These are phyloP conservation scores for Tinea trinotella DNA, from an alignment of 2,888 invertebrate genomes.

Conservation along the genomic window DNA sequence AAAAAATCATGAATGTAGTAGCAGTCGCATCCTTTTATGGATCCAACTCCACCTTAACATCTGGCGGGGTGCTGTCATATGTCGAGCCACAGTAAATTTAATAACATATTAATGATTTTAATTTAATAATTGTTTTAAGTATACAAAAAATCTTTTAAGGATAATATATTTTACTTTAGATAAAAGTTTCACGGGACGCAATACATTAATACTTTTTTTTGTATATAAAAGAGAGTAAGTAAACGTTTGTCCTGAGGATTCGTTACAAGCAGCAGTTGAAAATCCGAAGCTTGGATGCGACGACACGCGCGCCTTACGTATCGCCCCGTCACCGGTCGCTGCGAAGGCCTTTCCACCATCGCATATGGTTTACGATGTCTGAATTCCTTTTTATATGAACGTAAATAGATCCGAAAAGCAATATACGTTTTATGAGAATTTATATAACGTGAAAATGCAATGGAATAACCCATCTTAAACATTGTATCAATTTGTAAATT, in stretches of 20 bases:
- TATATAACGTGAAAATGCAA: neutral
- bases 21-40: too few relatives aligned
- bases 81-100: too few relatives aligned
- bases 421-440: neutral
- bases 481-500: too few relatives aligned
- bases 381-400: neutral
- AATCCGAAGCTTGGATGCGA: constrained; percentile 53
- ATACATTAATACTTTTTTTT: neutral
- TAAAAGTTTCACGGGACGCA: neutral
- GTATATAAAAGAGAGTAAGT: constrained; percentile 24
- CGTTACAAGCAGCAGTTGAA: constrained; percentile 37
- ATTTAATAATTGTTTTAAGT: neutral
- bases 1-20: too few relatives aligned
- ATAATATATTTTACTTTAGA: neutral
- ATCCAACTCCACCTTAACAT: too few relatives aligned
- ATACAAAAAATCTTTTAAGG: neutral
- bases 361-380: constrained; percentile 9
- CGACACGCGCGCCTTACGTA: constrained; percentile 53
- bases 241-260: constrained; percentile 55
- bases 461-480: too few relatives aligned
- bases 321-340: constrained; percentile 27
- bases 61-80: too few relatives aligned
- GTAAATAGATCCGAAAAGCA: neutral
- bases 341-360: constrained; percentile 10
- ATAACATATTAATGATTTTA: too few relatives aligned